Base-by-base conservation (phyloP, 2,113 vertebrate species). In the Amphiprion ocellaris region DNA sequence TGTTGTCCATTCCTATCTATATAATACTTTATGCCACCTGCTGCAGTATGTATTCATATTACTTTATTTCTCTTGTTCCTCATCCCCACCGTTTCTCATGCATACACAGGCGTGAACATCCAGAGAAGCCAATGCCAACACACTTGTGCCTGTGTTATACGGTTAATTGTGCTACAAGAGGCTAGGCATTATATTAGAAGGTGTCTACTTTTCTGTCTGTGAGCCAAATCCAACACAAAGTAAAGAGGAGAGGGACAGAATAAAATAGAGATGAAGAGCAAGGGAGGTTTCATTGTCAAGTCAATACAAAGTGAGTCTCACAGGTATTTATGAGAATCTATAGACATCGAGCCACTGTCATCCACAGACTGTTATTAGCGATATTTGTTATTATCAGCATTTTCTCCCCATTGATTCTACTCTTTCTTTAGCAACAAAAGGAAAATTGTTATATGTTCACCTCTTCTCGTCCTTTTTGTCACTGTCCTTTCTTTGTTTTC, bases 321-420 rank as follows among this genome's bases (percentile, higher is more conserved):
- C 26, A 81, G 82, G 77, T 85, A 86, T 88, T 87, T 86, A 70
- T 86, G 81, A 87, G 81, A 86, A 85, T 90, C 88, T 84, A 85
- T 90, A 79, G 64, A 74, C 83, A 83, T 82, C 26, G 83, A 92
- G 82, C 85, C 79, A 81, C 79, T 89, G 89, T 86, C 88, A 81
- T 72, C 77, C 69, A 62, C 80, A 81, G 69, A 79, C 82, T 66
- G 66, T 82, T 88, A 84, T 90, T 82, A 84, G 80, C 44, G 80
- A 90, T 93, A 90, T 90, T 90, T 90, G 84, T 91, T 90, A 93
- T 94, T 92, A 91, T 90, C 89, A 84, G 86, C 65, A 81, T 83
- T 92, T 87, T 92, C 89, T 77, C 26, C 0, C 12, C 30, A 89
- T 91, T 74, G 85, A 93, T 89, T 89, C 67, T 2, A 63, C 58